phyloP scores from a whole-genome alignment of 2,888 invertebrate species.

The Oscheius sp. region DNA sequence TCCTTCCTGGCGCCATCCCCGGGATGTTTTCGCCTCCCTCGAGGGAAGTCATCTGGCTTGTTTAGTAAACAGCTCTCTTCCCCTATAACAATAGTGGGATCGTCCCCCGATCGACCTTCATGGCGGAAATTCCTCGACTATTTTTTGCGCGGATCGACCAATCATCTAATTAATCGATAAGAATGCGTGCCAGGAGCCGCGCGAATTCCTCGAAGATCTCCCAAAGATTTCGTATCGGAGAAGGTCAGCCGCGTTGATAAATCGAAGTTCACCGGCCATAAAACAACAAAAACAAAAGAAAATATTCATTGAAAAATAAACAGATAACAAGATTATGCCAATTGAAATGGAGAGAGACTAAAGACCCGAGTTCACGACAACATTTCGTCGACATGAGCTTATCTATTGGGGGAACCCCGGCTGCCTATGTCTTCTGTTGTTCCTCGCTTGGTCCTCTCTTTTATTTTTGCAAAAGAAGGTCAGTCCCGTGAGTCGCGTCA shows the following conservation, averaged over 20 bases:
- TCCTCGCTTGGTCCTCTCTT: not conserved
- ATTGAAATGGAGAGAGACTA: not conserved
- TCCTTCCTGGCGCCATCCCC: constrained; percentile 2
- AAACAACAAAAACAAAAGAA: too few relatives aligned
- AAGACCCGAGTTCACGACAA: constrained; percentile 13
- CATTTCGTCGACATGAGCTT: constrained; percentile 11
- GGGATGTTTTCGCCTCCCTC: not conserved
- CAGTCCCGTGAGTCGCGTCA: not conserved
- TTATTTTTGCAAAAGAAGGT: not conserved
- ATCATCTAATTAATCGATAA: constrained; percentile 6
- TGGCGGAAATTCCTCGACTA: constrained; percentile 17
- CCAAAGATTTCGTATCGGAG: too few relatives aligned
- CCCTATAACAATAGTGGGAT: too few relatives aligned
- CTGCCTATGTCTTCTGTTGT: too few relatives aligned
- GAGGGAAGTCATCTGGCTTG: not conserved
- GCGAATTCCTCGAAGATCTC: too few relatives aligned
- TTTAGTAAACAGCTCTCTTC: constrained; percentile 2
- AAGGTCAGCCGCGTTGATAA: too few relatives aligned
- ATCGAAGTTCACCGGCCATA: too few relatives aligned
- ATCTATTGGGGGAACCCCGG: not conserved
- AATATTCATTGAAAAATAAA: not conserved
- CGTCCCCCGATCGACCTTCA: not conserved
- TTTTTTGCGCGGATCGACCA: constrained; percentile 7
- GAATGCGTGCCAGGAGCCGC: too few relatives aligned
- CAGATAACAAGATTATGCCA: not conserved